These are phyloP conservation scores for Uropsilus gracilis DNA, from an alignment of 2,113 vertebrate genomes.

Conservation along the genomic window DNA sequence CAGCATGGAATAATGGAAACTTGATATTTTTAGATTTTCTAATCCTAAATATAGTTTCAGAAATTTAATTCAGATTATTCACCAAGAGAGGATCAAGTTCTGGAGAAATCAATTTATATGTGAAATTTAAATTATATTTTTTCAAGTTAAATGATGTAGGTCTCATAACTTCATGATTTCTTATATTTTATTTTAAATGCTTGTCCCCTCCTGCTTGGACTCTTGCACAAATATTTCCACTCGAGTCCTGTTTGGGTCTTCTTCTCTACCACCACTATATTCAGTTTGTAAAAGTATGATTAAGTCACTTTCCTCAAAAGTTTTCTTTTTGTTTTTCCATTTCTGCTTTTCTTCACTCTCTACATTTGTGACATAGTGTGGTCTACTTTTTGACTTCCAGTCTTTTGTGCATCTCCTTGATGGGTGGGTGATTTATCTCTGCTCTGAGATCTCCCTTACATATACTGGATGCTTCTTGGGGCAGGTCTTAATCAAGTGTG, in stretches of 20 bases:
- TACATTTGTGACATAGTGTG: neutral
- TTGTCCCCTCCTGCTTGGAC: neutral
- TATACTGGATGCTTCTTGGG: neutral
- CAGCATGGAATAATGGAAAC: neutral
- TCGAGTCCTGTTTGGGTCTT: neutral
- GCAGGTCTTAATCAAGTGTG: neutral
- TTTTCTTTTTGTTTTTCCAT: neutral
- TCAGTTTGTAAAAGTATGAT: neutral
- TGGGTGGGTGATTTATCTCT: neutral
- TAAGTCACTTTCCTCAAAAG: neutral
- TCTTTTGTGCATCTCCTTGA: neutral
- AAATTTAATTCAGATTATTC: slow-evolving; percentile 25
- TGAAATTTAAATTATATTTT: neutral
- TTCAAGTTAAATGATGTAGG: neutral
- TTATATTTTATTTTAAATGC: neutral
- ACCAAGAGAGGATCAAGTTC: neutral
- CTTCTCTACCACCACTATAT: neutral
- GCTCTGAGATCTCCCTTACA: neutral
- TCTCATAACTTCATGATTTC: neutral
- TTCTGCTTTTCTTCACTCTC: neutral
- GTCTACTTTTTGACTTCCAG: neutral
- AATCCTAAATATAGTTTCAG: slow-evolving; percentile 37
- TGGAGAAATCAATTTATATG: neutral
- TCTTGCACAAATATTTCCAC: neutral
- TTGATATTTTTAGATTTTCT: neutral